Evolutionary conservation across 2,113 vertebrate genomes (phyloP), one percentile per base, ranked within the genome.

Genomic region (Psilopsiagon aymara): DNA sequence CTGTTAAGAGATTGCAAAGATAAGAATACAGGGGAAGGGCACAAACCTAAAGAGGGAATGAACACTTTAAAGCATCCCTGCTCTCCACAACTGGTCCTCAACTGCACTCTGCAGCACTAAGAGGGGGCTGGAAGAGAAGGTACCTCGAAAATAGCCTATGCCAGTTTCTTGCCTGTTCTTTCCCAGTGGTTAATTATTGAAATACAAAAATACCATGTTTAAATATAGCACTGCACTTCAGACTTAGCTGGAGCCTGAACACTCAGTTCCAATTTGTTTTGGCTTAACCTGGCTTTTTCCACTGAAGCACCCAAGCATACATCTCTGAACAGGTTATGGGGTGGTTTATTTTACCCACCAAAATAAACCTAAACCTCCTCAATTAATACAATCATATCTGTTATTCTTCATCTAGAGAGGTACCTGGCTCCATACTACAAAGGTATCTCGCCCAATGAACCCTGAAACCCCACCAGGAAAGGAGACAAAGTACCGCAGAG

Each of bases 181-280:
- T 97, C 90, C 95, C 90, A 93, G 55, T 66, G 49, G 82, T 96
- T 93, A 96, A 96, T 95, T 91, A 96, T 93, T 97, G 83, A 97
- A 95, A 96, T 68, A 96, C 60, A 95, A 93, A 97, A 97, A 97
- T 96, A 94, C 71, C 24, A 6, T 64, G 95, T 86, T 96, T 96
- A 96, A 96, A 97, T 94, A 97, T 96, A 96, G 94, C 1, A 0
- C 73, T 64, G 73, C 69, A 35, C 63, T 31, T 92, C 79, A 86
- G 85, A 33, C 79, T 80, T 13, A 35, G 85, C 46, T 67, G 73
- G 28, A 92, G 82, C 57, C 80, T 71, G 95, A 90, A 92, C 92
- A 52, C 82, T 51, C 73, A 90, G 92, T 92, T 88, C 88, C 0
- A 4, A 88, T 86, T 94, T 93, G 69, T 88, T 95, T 96, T 95